These are phyloP conservation scores for Agelastica alni DNA, from an alignment of 2,888 invertebrate species.

Conservation along the genomic window DNA sequence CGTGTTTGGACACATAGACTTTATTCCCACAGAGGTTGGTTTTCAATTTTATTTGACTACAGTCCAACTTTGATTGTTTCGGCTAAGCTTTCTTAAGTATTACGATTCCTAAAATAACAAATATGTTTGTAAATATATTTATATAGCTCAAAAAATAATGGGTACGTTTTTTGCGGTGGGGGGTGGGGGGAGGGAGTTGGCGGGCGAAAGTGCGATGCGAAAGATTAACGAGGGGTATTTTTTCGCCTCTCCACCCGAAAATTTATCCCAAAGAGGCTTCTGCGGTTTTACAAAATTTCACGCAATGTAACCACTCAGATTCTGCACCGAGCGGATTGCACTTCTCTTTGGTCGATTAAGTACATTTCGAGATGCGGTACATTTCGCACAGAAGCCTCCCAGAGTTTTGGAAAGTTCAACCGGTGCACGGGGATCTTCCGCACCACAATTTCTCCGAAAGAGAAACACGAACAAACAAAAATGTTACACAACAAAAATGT, in stretches of 20 bases:
- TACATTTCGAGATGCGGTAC: too few relatives aligned
- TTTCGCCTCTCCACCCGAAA: too few relatives aligned
- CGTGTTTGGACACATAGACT: slow-evolving; percentile 32
- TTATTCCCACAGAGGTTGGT: slow-evolving; percentile 27
- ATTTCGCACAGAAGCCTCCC: too few relatives aligned
- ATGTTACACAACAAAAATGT: slow-evolving; percentile 23
- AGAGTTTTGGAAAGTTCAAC: too few relatives aligned
- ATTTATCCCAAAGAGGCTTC: too few relatives aligned
- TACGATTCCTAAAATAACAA: slow-evolving; percentile 35
- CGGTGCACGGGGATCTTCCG: too few relatives aligned
- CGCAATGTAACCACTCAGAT: too few relatives aligned
- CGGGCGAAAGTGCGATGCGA: neutral
- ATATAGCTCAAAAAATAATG: slow-evolving; percentile 12
- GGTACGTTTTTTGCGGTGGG: too few relatives aligned
- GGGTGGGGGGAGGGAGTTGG: too few relatives aligned
- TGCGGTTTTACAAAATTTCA: too few relatives aligned
- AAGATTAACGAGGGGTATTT: too few relatives aligned
- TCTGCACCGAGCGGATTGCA: too few relatives aligned
- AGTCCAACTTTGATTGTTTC: slow-evolving; percentile 31
- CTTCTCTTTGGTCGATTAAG: slow-evolving; percentile 8
- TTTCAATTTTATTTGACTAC: slow-evolving; percentile 24
- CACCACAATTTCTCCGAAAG: slow-evolving; percentile 1
- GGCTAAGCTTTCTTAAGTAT: slow-evolving; percentile 32
- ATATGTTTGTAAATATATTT: slow-evolving; percentile 29
- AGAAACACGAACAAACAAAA: slow-evolving; percentile 13